Percentiles rank a stretch among this genome's conserved stretches.
Conservation (phyloP, 2,113 vertebrate genomes). For the Triplophysa tibetana region DNA sequence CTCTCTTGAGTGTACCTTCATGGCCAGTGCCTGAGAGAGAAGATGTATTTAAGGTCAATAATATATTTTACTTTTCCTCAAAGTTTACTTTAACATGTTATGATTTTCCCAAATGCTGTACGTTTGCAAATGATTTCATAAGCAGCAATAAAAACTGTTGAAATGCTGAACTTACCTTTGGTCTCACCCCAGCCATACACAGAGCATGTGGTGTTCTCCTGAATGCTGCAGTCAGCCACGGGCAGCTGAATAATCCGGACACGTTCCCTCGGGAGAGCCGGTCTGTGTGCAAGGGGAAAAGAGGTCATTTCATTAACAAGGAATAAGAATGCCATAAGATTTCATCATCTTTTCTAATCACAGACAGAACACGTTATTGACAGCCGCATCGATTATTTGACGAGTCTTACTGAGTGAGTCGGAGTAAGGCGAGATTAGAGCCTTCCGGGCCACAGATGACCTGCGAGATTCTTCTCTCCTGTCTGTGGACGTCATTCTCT, state of each 20-base stretch:
- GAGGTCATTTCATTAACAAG: conserved; percentile 8
- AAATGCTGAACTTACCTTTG: conserved; percentile 78
- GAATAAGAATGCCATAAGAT: conserved; percentile 15
- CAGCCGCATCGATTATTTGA: background rate
- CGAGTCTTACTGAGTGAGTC: conserved; percentile 83
- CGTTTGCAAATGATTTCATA: too few relatives aligned
- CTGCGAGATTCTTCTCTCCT: conserved; percentile 88
- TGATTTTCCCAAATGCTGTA: too few relatives aligned
- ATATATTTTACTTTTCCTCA: background rate
- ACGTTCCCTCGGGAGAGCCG: conserved; percentile 82
- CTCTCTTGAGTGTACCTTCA: conserved; percentile 84
- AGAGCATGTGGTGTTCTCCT: conserved; percentile 86
- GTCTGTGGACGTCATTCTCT: conserved; percentile 77
- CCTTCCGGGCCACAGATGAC: conserved; percentile 90
- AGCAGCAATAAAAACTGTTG: too few relatives aligned
- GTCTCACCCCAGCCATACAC: conserved; percentile 97
- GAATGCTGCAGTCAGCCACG: conserved; percentile 88
- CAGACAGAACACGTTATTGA: background rate
- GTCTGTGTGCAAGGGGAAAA: conserved; percentile 65
- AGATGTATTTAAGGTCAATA: background rate
- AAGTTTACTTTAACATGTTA: too few relatives aligned
- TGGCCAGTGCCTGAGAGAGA: conserved; percentile 79
- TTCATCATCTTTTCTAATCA: background rate
- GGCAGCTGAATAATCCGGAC: conserved; percentile 88
- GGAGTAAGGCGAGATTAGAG: conserved; percentile 88